A percentile compares a stretch with the other conserved stretches of the same genome.
Evolutionary conservation across 2,888 invertebrate genomes (phyloP).

Genomic region (Drosophila austrosaltans): DNA sequence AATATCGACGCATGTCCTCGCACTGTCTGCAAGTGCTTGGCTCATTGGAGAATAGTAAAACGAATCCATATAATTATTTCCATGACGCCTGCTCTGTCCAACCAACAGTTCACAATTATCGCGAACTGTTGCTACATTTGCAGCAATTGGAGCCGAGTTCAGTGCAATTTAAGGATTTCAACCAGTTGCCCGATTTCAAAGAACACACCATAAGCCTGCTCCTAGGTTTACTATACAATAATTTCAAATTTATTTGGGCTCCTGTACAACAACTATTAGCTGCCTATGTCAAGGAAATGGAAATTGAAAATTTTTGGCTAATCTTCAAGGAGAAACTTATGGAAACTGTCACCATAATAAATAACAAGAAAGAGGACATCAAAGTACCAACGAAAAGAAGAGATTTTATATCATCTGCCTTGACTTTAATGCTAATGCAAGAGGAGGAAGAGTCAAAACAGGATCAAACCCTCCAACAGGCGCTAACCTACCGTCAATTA

Average conservation of each 20-base stretch:
- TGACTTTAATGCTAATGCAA: constrained; percentile 56
- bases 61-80: constrained; percentile 87
- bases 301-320: constrained; percentile 88
- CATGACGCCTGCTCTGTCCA: constrained; percentile 88
- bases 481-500: constrained; percentile 89
- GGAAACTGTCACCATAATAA: constrained; percentile 84
- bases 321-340: constrained; percentile 87
- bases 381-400: background rate
- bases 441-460: constrained; percentile 28
- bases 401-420: constrained; percentile 38
- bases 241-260: constrained; percentile 95
- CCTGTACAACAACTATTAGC: constrained; percentile 90
- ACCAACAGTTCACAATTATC: constrained; percentile 90
- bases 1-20: constrained; percentile 88
- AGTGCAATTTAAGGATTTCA: constrained; percentile 84
- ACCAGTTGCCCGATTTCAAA: constrained; percentile 85
- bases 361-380: constrained; percentile 80
- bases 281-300: constrained; percentile 88
- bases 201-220: constrained; percentile 90
- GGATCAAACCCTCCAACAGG: constrained; percentile 65
- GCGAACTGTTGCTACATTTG: constrained; percentile 89
- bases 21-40: constrained; percentile 89
- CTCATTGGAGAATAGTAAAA: constrained; percentile 73
- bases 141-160: constrained; percentile 89
- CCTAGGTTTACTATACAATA: constrained; percentile 92